Base-by-base conservation (phyloP, 2,113 vertebrate genomes). In the Aptenodytes forsteri region DNA sequence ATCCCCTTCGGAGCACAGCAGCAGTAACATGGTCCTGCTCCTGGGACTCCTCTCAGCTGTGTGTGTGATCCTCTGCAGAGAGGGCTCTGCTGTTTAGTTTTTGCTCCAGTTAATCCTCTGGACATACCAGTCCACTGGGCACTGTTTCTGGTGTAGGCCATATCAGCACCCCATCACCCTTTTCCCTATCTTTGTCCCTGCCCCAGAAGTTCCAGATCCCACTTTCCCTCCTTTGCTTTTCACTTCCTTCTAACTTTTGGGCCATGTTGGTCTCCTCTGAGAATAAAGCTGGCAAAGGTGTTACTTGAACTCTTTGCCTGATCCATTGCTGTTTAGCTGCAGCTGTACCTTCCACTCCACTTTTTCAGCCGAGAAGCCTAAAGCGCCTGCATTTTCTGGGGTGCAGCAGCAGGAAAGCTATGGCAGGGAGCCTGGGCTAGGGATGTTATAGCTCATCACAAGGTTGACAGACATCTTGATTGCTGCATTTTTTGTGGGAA, bases 341-440 rank as follows among this genome's bases (percentile, higher is more conserved):
- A 96, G 88, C 75, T 96, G 82, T 88, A 46, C 58, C 58, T 92
- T 86, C 49, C 49, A 50, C 52, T 83, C 18, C 10, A 11, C 34
- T 61, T 76, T 40, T 73, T 76, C 71, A 73, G 62, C 2, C 0
- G 23, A 90, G 47, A 84, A 91, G 38, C 42, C 69, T 64, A 2
- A 94, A 56, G 30, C 1, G 13, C 23, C 77, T 27, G 3, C 16
- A 2, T 64, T 70, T 93, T 91, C 80, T 75, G n/a, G 81, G 76
- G 59, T 59, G 52, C 81, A 77, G 75, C 79, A 89, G 77, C 77
- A 94, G 84, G 72, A 91, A 87, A 55, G 52, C 55, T 59, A 26
- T 77, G 77, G 83, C 91, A 96, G 69, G 20, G 11, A 97, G 94
- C 94, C 89, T 82, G 77, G 42, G 47, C 65, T 82, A 87, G 55